Evolutionary conservation across 2,797 vertebrate genomes (phyloP).

Genomic region (Merluccius polli): DNA sequence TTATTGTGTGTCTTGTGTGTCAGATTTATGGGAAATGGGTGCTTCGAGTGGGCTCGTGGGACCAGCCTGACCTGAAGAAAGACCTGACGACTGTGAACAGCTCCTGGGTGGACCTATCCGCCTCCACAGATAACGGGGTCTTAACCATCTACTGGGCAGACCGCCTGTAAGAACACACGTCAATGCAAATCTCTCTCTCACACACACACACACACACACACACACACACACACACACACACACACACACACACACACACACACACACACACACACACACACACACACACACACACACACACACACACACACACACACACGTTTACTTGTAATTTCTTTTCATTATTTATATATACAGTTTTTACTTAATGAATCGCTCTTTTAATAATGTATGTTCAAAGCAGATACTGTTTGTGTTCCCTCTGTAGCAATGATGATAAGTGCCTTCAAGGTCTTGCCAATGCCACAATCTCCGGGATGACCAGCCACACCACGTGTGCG

Average conservation of each 20-base stretch:
- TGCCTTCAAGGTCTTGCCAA: conserved; percentile 63
- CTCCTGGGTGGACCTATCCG: conserved; percentile 64
- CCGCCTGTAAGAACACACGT: conserved; percentile 53
- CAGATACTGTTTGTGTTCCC: not conserved
- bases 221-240: no score
- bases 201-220: no score
- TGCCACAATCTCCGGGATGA: conserved; percentile 58
- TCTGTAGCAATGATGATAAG: conserved; percentile 41
- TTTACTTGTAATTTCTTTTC: not conserved
- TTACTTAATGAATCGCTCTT: not conserved
- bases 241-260: no score
- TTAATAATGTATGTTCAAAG: not conserved
- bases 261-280: no score
- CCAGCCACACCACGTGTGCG: conserved; percentile 62
- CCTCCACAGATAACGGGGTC: conserved; percentile 50
- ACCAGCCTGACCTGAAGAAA: conserved; percentile 46
- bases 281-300: no score
- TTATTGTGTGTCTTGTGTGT: conserved; percentile 3
- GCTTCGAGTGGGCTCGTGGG: conserved; percentile 60
- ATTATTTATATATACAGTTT: not conserved
- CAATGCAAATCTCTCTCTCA: not conserved
- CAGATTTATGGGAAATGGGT: conserved; percentile 72
- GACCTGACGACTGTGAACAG: conserved; percentile 55
- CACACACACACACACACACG: no score
- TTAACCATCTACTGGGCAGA: conserved; percentile 67